Percentiles rank a stretch among this genome's conserved stretches.
phyloP scores from a whole-genome alignment of 2,113 vertebrate species.

The Uropsilus gracilis region DNA sequence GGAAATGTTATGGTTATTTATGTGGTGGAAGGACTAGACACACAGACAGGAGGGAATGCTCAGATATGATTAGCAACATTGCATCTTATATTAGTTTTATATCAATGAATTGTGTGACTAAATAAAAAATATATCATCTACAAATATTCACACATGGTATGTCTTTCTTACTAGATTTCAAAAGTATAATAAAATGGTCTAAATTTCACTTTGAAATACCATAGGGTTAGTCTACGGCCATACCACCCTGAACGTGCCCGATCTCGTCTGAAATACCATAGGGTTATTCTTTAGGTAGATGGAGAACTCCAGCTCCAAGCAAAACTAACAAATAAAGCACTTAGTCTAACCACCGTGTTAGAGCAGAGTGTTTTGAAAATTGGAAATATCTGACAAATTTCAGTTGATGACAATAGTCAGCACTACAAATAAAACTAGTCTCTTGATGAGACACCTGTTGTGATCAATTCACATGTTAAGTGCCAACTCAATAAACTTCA shows the following conservation, averaged over 20 bases:
- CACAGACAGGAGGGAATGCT: not conserved
- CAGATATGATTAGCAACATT: not conserved
- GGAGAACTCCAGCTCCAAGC: not conserved
- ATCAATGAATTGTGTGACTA: not conserved
- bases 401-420: not conserved
- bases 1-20: not conserved
- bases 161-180: not conserved
- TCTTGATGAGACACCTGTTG: not conserved
- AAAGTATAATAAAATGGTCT: not conserved
- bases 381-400: not conserved
- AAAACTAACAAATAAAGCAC: not conserved
- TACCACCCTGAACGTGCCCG: too few species aligned
- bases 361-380: not conserved
- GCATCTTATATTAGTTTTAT: not conserved
- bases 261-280: not conserved
- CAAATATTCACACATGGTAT: not conserved
- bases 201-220: not conserved
- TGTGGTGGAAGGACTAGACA: not conserved
- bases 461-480: not conserved
- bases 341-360: too few species aligned
- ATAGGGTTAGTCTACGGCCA: not conserved
- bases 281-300: not conserved
- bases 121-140: not conserved
- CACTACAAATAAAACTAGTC: not conserved
- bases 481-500: not conserved